Evolutionary conservation across 1,140 invertebrate species (phyloP).

Genomic region (Drosophila obscura): DNA sequence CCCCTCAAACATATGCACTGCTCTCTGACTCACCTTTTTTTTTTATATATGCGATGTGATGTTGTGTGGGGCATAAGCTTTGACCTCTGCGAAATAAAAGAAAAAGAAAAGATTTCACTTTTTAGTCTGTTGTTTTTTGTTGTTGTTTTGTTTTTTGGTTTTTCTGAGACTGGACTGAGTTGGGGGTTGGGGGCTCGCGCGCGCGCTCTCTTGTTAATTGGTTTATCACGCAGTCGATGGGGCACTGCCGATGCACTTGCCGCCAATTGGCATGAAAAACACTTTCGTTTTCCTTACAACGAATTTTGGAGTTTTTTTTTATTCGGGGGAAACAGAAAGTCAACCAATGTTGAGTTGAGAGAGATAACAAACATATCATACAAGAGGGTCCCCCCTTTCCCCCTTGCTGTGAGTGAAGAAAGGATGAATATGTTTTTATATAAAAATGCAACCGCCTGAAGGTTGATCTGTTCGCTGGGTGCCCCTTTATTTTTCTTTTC

Average conservation of each 20-base stretch:
- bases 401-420: conserved; percentile 10
- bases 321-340: conserved; percentile 48
- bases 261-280: conserved; percentile 61
- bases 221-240: conserved; percentile 71
- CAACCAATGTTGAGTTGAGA: background rate
- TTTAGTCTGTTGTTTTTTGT: conserved; percentile 34
- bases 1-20: background rate
- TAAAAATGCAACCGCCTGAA: conserved; percentile 26
- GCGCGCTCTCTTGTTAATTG: conserved; percentile 60
- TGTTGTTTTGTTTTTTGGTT: background rate
- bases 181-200: too few species aligned
- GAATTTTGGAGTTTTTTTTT: background rate
- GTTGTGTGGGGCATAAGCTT: conserved; percentile 12
- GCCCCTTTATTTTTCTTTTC: background rate
- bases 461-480: conserved; percentile 3
- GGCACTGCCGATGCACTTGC: conserved; percentile 55
- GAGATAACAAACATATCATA: conserved; percentile 40
- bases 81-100: conserved; percentile 25
- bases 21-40: background rate
- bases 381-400: background rate
- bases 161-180: background rate
- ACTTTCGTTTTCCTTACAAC: conserved; percentile 60
- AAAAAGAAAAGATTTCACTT: conserved; percentile 63
- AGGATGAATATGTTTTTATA: conserved; percentile 37
- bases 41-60: background rate